These are phyloP conservation scores for Muntiacus muntjak DNA, from an alignment of 2,113 vertebrate genomes.

Conservation along the genomic window DNA sequence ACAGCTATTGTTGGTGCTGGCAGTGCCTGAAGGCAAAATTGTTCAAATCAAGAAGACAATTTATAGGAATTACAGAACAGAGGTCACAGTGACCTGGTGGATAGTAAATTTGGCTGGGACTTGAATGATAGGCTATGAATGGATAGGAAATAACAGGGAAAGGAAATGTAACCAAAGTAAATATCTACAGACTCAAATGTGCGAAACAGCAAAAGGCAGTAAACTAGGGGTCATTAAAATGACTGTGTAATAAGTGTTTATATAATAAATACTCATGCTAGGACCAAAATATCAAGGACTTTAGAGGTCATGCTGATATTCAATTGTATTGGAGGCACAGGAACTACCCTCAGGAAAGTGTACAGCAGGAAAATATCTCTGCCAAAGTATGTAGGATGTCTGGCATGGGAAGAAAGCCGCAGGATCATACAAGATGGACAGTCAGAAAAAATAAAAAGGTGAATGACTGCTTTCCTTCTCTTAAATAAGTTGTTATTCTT, in stretches of 20 bases:
- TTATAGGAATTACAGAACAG: not conserved
- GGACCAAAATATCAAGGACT: not conserved
- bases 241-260: not conserved
- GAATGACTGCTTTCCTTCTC: not conserved
- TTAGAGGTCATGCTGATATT: not conserved
- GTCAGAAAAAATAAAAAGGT: not conserved
- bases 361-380: not conserved
- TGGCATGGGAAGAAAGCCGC: not conserved
- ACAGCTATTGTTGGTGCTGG: not conserved
- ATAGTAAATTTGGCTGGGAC: not conserved
- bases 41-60: not conserved
- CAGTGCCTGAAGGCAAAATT: not conserved
- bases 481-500: not conserved
- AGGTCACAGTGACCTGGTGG: not conserved
- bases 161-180: not conserved
- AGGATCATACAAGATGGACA: not conserved
- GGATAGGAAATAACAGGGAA: not conserved
- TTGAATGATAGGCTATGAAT: not conserved
- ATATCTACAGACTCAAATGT: not conserved
- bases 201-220: not conserved
- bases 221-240: not conserved
- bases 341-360: not conserved
- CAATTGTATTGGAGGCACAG: not conserved
- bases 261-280: not conserved
- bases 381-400: not conserved